phyloP scores from a whole-genome alignment of 92 coral and sea anemone species.

The Porites lobata region DNA sequence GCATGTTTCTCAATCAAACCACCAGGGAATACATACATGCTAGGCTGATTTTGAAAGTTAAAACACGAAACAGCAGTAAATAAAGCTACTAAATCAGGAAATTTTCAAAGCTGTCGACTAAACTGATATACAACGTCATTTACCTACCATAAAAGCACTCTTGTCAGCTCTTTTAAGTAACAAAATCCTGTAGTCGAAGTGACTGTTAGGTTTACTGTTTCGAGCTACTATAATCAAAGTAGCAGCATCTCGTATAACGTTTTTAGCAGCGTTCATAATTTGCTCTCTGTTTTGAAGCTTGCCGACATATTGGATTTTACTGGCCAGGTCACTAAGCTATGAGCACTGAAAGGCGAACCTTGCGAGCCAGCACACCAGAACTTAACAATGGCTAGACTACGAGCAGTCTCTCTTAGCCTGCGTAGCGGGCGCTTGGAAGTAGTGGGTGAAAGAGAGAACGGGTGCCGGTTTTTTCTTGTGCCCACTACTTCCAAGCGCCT shows the following conservation, averaged over 20 bases:
- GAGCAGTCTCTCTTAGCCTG: too few relatives aligned
- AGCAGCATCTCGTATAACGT: conserved; percentile 71
- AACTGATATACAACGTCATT: too few relatives aligned
- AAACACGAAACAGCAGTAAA: not conserved
- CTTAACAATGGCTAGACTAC: too few relatives aligned
- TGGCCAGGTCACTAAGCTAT: conserved; percentile 18
- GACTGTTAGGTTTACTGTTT: conserved; percentile 28
- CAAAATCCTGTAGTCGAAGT: conserved; percentile 83
- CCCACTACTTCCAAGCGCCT: too few relatives aligned
- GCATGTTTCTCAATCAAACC: conserved; percentile 84
- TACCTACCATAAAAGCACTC: conserved; percentile 91
- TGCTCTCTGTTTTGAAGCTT: not conserved
- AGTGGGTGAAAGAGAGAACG: too few relatives aligned
- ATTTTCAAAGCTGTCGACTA: too few relatives aligned
- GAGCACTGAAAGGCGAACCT: not conserved
- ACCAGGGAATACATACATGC: conserved; percentile 93
- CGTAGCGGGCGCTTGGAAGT: too few relatives aligned
- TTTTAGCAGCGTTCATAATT: conserved; percentile 26
- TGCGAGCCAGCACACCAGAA: too few relatives aligned
- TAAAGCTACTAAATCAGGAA: not conserved
- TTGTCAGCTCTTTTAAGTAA: conserved; percentile 82
- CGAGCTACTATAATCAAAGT: conserved; percentile 77
- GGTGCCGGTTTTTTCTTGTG: too few relatives aligned
- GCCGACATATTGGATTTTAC: conserved; percentile 15
- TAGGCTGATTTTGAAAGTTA: conserved; percentile 66